Percentiles rank a stretch among this genome's conserved stretches.
These are phyloP conservation scores for Strix occidentalis DNA, from an alignment of 2,797 vertebrate species.

Conservation along the genomic window DNA sequence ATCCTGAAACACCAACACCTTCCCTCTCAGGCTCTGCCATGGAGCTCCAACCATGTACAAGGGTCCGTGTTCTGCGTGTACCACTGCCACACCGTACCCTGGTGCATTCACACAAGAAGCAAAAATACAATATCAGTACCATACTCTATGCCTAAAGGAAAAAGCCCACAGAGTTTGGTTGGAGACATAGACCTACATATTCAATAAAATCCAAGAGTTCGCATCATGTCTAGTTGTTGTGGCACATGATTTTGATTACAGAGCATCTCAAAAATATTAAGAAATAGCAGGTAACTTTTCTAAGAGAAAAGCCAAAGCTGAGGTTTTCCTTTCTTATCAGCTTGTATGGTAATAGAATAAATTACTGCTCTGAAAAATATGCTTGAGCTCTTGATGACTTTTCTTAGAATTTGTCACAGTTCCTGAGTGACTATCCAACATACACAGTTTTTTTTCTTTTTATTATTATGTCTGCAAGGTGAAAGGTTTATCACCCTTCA, in stretches of 20 bases:
- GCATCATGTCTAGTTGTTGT: background rate
- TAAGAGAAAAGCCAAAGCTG: background rate
- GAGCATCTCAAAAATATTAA: background rate
- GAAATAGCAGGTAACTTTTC: background rate
- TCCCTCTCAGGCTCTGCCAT: conserved; percentile 71
- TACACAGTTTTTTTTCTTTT: background rate
- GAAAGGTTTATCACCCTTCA: background rate
- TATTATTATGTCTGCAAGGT: background rate
- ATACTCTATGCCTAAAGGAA: background rate
- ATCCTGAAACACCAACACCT: conserved; percentile 72
- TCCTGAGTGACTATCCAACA: background rate
- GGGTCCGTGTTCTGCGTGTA: background rate
- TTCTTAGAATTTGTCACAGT: background rate
- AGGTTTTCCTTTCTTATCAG: background rate
- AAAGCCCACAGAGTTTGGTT: background rate
- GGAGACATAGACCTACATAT: background rate
- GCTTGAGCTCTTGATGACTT: background rate
- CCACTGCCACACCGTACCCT: conserved; percentile 78
- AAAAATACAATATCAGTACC: background rate
- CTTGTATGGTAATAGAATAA: background rate
- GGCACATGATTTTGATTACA: background rate
- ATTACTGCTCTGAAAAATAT: background rate
- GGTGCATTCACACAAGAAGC: background rate
- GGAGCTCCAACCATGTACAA: conserved; percentile 79
- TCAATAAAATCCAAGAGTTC: background rate